These are phyloP conservation scores for Alloscopus bannaensis DNA, from an alignment of 2,888 invertebrate genomes.

Conservation along the genomic window DNA sequence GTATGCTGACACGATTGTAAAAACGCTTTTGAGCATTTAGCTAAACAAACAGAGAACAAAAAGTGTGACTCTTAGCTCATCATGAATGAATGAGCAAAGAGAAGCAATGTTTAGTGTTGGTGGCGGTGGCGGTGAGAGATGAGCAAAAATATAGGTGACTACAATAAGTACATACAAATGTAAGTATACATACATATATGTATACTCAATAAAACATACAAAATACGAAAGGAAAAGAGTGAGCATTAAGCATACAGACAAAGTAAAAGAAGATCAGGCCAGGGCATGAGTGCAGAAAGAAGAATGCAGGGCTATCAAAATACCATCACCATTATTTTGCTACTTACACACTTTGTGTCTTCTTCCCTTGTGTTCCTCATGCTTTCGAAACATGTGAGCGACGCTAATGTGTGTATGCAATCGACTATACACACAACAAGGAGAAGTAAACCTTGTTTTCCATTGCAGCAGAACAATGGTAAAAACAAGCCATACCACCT, in stretches of 20 bases:
- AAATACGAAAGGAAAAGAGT: not conserved
- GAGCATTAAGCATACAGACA: not conserved
- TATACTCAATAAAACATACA: slow-evolving; percentile 9
- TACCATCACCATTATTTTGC: slow-evolving; percentile 60
- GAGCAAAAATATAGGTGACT: not conserved
- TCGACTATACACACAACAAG: not conserved
- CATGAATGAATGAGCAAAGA: slow-evolving; percentile 28
- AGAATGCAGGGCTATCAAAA: slow-evolving; percentile 61
- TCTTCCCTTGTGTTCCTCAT: not conserved
- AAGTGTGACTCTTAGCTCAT: slow-evolving; percentile 35
- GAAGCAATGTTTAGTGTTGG: slow-evolving; percentile 5
- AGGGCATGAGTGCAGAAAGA: slow-evolving; percentile 57
- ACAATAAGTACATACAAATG: not conserved
- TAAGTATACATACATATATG: not conserved
- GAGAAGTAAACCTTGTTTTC: slow-evolving; percentile 24
- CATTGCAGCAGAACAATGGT: slow-evolving; percentile 45
- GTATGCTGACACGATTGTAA: slow-evolving; percentile 19
- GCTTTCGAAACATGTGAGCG: too few species aligned
- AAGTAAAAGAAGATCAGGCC: slow-evolving; percentile 61
- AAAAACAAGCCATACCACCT: slow-evolving; percentile 5
- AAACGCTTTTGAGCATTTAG: slow-evolving; percentile 36
- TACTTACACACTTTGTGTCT: slow-evolving; percentile 56
- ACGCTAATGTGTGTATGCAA: not conserved
- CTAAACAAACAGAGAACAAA: slow-evolving; percentile 41
- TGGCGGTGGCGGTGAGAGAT: slow-evolving; percentile 6